Conservation (phyloP, 2,797 vertebrate genomes). For the Cetoscarus ocellatus region DNA sequence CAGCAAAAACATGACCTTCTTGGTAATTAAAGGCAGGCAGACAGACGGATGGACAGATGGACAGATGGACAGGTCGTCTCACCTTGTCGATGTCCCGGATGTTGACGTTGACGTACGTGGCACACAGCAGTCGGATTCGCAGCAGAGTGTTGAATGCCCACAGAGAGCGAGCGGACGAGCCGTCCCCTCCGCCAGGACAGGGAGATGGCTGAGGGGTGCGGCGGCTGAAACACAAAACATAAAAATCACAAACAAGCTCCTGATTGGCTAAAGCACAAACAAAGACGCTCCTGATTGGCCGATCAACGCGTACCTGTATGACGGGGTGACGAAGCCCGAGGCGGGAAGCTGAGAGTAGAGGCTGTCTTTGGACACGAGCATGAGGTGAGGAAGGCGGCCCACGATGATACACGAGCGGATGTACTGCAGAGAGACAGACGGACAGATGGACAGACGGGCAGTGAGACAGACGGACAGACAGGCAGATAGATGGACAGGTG, state of each 20-base stretch:
- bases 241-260: neutral
- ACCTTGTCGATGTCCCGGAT: constrained; percentile 89
- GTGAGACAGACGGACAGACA: neutral
- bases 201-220: constrained; percentile 85
- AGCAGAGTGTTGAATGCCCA: constrained; percentile 86
- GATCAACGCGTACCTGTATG: constrained; percentile 73
- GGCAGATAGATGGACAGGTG: neutral
- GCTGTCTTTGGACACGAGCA: constrained; percentile 87
- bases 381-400: constrained; percentile 86
- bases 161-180: constrained; percentile 77
- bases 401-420: constrained; percentile 85
- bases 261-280: constrained; percentile 7
- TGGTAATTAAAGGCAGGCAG: neutral
- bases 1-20: too few relatives aligned
- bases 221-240: constrained; percentile 71
- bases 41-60: neutral
- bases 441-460: neutral
- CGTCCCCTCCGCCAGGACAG: constrained; percentile 78
- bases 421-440: constrained; percentile 69
- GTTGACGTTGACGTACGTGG: constrained; percentile 89
- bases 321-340: constrained; percentile 84
- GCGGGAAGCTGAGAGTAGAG: constrained; percentile 86
- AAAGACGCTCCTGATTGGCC: constrained; percentile 1
- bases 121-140: constrained; percentile 83
- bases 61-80: constrained; percentile 5